These are phyloP conservation scores for Mormyrops attenuatus DNA, from an alignment of 2,797 vertebrate genomes.

Conservation along the genomic window DNA sequence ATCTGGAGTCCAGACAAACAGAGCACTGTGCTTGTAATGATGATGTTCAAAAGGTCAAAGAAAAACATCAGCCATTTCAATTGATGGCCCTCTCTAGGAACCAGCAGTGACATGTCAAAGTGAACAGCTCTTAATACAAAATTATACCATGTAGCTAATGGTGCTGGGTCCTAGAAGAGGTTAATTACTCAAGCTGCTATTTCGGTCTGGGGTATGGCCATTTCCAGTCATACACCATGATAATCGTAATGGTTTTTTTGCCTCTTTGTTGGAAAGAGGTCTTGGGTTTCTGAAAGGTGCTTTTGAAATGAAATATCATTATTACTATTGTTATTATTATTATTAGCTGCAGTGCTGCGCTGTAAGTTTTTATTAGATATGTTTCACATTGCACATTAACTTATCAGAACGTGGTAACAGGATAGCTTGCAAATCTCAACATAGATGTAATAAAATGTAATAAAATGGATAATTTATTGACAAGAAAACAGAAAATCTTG, in stretches of 20 bases:
- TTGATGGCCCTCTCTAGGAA: background rate
- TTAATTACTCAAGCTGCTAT: background rate
- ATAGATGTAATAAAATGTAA: background rate
- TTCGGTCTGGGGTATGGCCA: background rate
- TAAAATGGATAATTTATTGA: background rate
- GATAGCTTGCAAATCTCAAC: background rate
- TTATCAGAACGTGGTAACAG: background rate
- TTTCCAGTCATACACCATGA: background rate
- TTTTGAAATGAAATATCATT: background rate
- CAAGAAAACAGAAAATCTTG: background rate
- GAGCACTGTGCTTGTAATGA: background rate
- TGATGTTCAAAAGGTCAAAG: conserved; percentile 8
- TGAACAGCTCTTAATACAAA: background rate
- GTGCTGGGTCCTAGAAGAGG: background rate
- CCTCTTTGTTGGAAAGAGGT: background rate
- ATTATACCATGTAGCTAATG: conserved; percentile 1
- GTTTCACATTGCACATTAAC: background rate
- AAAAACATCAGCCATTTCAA: background rate
- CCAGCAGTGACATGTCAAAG: background rate
- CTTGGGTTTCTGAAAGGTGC: background rate
- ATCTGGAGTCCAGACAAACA: background rate
- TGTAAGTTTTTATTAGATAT: background rate
- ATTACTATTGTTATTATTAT: background rate
- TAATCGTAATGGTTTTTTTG: background rate
- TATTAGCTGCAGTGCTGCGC: background rate